Base-by-base conservation (phyloP, 2,797 vertebrate genomes). In the Schizothorax lantsangensis region DNA sequence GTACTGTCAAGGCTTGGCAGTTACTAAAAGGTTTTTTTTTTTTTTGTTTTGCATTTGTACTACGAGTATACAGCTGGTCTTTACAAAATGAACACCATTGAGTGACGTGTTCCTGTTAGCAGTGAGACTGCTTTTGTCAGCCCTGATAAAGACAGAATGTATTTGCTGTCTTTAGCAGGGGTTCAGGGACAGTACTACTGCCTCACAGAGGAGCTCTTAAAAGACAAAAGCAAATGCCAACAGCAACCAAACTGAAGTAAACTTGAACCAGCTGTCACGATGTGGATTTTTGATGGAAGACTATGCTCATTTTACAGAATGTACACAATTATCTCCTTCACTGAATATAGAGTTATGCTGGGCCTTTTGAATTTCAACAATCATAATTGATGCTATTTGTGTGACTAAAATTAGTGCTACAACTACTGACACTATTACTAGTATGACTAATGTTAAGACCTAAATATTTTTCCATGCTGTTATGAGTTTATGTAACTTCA, bases 21-120 rank as follows among this genome's bases (percentile, higher is more conserved):
- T 17, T 47, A 49, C 43, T 21, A 52, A 72, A 82, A 1, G 66
- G 26, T 26, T 2, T 38, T 7, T 9, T 38, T 59, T 81, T 64
- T 47, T 64, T 36, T 57, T 9, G 23, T 36, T 73, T 9, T 40
- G 15, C 17, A n/a, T 7, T 30, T 17, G n/a, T 54, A 38, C 40
- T 33, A 19, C 1, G 64, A 38, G 12, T 79, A 57, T 23, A 38
- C 68, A 62, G 77, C 69, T 69, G 47, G 21, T 69, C 47, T 71
- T 81, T 77, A 68, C 26, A 47, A 71, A 69, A 75, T 54, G 9
- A 36, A 75, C 52, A 49, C 47, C 26, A 2, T 75, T 75, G 83
- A 84, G 45, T 59, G 57, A 57, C 30, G 43, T 85, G 21, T 85
- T 79, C 68, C 40, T 85, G 62, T 78, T 59, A 84, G 78, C 59